Evolutionary conservation across 1,140 invertebrate species (phyloP), one percentile per base, ranked within the genome.

Genomic region (Potamilus streckersoni): DNA sequence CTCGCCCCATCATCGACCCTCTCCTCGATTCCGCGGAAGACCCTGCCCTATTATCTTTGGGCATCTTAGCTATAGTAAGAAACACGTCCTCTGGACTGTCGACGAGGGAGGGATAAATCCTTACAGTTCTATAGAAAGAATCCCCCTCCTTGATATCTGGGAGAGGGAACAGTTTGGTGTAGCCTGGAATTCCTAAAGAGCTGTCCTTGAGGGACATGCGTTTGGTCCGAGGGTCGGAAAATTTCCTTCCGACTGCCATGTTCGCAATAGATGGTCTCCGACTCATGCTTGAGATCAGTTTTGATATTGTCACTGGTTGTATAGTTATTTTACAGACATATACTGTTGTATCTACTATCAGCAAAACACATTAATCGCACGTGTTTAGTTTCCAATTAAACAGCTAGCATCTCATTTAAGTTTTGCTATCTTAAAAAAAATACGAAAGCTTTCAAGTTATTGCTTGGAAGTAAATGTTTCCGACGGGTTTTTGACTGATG

Each of bases 111-210:
- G 83, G 83, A 59, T 80, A 83, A 14, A 76, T 73, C 19, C 76
- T 67, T 17, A 80, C 77, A 16, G 81, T 84, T 65, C 74, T 78
- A 62, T 84, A 84, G 68, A 73, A 84, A 1, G 74, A 69, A 58
- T 84, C 83, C 1, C 83, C 83, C 20, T 82, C 81, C 68, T 78
- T 77, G 5, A 84, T 75, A 57, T 83, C 79, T 17, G 74, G 61
- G 1, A 82, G 56, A 16, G 78, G 73, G 0, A 63, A 67, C 20
- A 72, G 62, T 15, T 76, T 72, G 57, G 71, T 66, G 14, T 57
- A 31, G 19, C 69, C 64, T 12, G 74, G 62, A 58, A 71, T 68
- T 15, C 65, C 60, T 19, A 83, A 58, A 17, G 72, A 79, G 20
- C 78, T 78, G 55, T 83, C 81, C 60, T 79, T 80, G 11, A 83